Conservation (phyloP, 2,113 vertebrate genomes). For the Motacilla alba region DNA sequence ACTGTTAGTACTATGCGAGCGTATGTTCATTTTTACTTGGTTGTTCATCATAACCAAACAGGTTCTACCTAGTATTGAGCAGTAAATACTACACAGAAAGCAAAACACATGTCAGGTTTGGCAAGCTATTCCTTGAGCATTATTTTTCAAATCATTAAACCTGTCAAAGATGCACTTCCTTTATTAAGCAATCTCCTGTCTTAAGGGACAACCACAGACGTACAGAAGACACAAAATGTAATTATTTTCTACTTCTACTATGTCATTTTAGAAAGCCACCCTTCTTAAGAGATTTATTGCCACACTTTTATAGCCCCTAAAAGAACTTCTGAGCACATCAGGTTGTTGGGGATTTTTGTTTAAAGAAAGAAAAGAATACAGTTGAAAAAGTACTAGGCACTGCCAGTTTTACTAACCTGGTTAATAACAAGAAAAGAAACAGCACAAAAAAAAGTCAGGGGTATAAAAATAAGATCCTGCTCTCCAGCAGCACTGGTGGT, state of each 20-base stretch:
- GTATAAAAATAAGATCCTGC: conserved; percentile 26
- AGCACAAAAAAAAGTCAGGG: conserved; percentile 7
- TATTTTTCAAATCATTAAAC: conserved; percentile 33
- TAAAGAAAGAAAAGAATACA: conserved; percentile 27
- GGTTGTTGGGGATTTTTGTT: not conserved
- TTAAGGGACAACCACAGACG: conserved; percentile 11
- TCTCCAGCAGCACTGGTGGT: not conserved
- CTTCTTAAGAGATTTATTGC: conserved; percentile 4
- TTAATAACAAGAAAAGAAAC: conserved; percentile 29
- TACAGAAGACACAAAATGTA: not conserved
- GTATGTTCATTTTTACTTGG: conserved; percentile 17
- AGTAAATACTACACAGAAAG: conserved; percentile 32
- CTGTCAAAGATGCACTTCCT: conserved; percentile 21
- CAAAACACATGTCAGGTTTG: conserved; percentile 40
- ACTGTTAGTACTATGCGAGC: conserved; percentile 33
- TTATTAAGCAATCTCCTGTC: not conserved
- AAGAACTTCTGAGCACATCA: not conserved
- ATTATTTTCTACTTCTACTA: not conserved
- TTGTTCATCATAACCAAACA: conserved; percentile 26
- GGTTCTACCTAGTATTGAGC: conserved; percentile 18
- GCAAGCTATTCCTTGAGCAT: conserved; percentile 7
- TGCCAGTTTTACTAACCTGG: conserved; percentile 13
- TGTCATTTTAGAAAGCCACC: conserved; percentile 22
- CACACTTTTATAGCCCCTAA: not conserved
- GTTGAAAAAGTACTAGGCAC: conserved; percentile 18